Evolutionary conservation across 2,113 vertebrate species (phyloP), one percentile per base, ranked within the genome.

Genomic region (Charina bottae): DNA sequence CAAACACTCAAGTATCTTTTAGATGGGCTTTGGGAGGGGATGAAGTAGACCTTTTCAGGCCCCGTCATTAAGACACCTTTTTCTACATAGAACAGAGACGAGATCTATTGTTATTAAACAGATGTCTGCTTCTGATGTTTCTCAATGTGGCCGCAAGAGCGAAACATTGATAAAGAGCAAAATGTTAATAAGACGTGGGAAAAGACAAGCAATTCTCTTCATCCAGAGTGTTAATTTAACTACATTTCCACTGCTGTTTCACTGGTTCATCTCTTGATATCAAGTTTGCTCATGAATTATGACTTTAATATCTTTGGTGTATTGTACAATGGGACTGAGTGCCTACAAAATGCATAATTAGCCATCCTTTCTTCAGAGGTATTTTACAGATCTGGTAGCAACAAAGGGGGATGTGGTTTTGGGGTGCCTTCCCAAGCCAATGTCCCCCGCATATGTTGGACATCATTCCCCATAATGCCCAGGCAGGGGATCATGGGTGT

Each of bases 251-350:
- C 58, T 90, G 55, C 54, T 56, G 88, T 21, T 64, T 15, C 87
- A 0, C 84, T 28, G 28, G 4, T 92, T 93, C 90, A 28, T 87
- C 85, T 64, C 0, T 0, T 86, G 49, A 92, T 92, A 93, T 89
- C 94, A 95, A 2, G 26, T 83, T 7, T 0, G 90, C 42, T 58
- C 85, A 60, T 96, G 94, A 96, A 64, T 94, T 72, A 92, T 58
- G 83, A 62, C 0, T 96, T 96, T 94, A 94, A 95, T 94, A 95
- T 93, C 91, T 92, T 0, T 0, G 89, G 92, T 93, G 93, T 85
- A 59, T 72, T 92, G 28, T 33, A 0, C 46, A 46, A 4, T 9
- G 24, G 3, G 60, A 60, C 84, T 87, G 46, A 49, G 59, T 23
- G 68, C 55, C 53, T 91, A 62, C 89, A 21, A 11, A 55, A 93